Evolutionary conservation across 2,888 invertebrate genomes (phyloP).

Genomic region (Sepiola atlantica): DNA sequence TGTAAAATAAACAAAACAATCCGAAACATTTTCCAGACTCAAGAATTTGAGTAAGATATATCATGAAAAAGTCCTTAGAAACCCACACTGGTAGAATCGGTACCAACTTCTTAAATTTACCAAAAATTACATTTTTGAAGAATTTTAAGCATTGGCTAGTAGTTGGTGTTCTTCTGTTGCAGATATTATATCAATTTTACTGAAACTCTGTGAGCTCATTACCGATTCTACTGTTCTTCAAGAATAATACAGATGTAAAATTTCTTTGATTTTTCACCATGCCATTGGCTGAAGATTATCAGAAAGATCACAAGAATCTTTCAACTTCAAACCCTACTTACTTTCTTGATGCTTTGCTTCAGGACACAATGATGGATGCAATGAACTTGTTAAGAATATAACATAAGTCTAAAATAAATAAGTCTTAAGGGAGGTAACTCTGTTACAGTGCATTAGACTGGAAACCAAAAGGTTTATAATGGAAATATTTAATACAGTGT

Average conservation of each 20-base stretch:
- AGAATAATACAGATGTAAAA: background rate
- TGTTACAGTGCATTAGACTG: background rate
- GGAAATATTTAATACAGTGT: background rate
- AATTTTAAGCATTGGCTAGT: background rate
- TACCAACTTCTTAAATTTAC: too few relatives aligned
- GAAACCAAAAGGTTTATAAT: background rate
- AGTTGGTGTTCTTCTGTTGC: background rate
- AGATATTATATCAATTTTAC: background rate
- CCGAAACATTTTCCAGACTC: too few relatives aligned
- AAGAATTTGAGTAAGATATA: too few relatives aligned
- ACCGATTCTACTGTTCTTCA: background rate
- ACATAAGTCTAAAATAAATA: background rate
- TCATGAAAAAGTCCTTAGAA: too few relatives aligned
- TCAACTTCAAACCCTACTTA: background rate
- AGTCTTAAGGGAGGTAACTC: background rate
- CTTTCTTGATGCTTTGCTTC: background rate
- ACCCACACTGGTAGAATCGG: too few relatives aligned
- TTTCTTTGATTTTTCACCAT: background rate
- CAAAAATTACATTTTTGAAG: background rate
- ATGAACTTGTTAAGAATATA: background rate
- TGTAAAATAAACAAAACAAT: too few relatives aligned
- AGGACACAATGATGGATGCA: background rate
- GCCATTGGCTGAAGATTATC: background rate
- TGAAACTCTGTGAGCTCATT: background rate
- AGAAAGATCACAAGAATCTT: background rate